Evolutionary conservation across 2,888 invertebrate species (phyloP).

Genomic region (Loripinus fragilis): DNA sequence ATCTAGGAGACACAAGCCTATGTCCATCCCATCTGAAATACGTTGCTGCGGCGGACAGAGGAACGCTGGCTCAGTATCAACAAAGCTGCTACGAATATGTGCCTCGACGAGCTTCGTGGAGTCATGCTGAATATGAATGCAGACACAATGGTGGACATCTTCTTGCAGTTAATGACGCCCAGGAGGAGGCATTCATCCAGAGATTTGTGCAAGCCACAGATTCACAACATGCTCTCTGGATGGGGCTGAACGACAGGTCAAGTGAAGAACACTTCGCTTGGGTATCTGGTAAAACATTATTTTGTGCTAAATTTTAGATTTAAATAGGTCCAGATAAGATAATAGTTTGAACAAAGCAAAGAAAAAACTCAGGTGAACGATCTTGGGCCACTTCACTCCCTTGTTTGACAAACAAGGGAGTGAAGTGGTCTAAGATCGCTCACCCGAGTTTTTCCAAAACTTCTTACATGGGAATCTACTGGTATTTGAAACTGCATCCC

Average conservation of each 20-base stretch:
- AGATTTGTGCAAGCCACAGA: neutral
- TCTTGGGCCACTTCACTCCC: too few relatives aligned
- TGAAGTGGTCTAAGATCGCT: too few relatives aligned
- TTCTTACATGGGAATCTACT: too few relatives aligned
- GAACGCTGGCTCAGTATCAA: slow-evolving; percentile 3
- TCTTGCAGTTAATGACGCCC: neutral
- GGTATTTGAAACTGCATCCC: too few relatives aligned
- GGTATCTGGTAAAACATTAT: slow-evolving; percentile 33
- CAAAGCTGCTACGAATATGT: slow-evolving; percentile 34
- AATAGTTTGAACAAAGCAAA: too few relatives aligned
- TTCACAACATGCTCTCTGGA: slow-evolving; percentile 26
- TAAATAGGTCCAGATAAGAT: too few relatives aligned
- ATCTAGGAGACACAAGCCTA: neutral
- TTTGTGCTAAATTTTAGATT: too few relatives aligned
- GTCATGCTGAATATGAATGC: slow-evolving; percentile 28
- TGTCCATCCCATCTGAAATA: slow-evolving; percentile 15
- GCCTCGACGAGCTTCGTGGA: slow-evolving; percentile 5
- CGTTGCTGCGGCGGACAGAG: neutral
- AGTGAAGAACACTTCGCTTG: slow-evolving; percentile 36
- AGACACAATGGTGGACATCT: slow-evolving; percentile 29
- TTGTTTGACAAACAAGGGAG: too few relatives aligned
- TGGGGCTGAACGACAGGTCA: slow-evolving; percentile 25
- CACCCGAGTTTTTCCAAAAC: too few relatives aligned
- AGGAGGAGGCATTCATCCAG: slow-evolving; percentile 14
- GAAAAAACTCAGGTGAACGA: too few relatives aligned